Conservation (phyloP, 2,113 vertebrate species). For the Upupa epops region DNA sequence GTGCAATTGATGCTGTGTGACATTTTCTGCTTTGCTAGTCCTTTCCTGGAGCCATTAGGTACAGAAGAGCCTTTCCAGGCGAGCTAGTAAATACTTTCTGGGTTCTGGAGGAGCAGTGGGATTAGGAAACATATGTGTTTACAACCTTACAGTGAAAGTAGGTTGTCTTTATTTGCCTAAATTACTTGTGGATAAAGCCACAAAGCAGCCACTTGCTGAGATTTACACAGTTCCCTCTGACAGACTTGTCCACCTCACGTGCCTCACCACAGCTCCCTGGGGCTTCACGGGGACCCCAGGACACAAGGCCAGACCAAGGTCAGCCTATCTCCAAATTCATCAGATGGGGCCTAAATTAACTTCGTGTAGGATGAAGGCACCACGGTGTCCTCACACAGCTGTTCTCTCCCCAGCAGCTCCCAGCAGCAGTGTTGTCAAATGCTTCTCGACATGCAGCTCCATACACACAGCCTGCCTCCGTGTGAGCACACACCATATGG, state of each 20-base stretch:
- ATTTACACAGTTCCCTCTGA: neutral
- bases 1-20: neutral
- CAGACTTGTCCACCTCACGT: fast-evolving
- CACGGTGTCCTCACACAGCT: neutral
- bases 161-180: neutral
- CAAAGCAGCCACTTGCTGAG: neutral
- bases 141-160: neutral
- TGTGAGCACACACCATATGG: neutral
- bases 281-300: fast-evolving
- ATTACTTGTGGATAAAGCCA: neutral
- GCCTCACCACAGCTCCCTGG: neutral
- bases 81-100: neutral
- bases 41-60: neutral
- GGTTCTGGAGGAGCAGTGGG: neutral
- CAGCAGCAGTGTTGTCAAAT: fast-evolving
- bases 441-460: neutral
- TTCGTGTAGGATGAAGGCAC: neutral
- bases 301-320: neutral
- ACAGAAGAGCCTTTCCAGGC: neutral
- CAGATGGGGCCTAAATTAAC: neutral
- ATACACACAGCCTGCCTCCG: neutral
- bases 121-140: neutral
- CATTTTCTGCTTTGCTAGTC: neutral
- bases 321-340: neutral
- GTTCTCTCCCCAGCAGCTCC: neutral